phyloP scores from a whole-genome alignment of 2,888 invertebrate genomes.

The Lathronympha strigana region DNA sequence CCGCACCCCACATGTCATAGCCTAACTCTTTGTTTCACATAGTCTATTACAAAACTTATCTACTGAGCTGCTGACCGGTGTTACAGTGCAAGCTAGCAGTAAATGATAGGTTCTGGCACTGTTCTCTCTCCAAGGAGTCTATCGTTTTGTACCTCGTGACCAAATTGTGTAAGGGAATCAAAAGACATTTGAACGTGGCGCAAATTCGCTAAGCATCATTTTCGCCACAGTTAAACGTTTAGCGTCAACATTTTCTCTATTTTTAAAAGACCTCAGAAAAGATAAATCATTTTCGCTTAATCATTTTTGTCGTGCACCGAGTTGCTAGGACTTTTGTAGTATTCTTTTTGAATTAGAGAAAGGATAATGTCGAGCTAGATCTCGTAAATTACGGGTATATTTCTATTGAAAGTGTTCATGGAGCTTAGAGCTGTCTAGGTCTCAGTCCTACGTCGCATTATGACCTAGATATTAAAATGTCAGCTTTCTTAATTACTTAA shows the following conservation, averaged over 20 bases:
- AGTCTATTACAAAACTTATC: no score
- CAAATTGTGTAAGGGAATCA: no score
- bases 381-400: slow-evolving; percentile 34
- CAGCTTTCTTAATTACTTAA: no score
- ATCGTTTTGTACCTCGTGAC: no score
- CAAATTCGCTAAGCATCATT: slow-evolving; percentile 1
- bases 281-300: slow-evolving; percentile 30
- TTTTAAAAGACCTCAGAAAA: slow-evolving; percentile 12
- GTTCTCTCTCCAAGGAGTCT: no score
- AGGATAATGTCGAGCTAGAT: slow-evolving; percentile 13
- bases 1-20: no score
- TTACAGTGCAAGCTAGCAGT: no score
- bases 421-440: slow-evolving; percentile 38
- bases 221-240: slow-evolving; percentile 20
- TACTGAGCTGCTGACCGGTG: no score
- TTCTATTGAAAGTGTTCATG: slow-evolving; percentile 22
- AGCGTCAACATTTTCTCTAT: slow-evolving; percentile 23
- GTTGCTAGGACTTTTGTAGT: slow-evolving; percentile 21
- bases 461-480: background rate
- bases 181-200: background rate
- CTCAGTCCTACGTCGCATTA: slow-evolving; percentile 1
- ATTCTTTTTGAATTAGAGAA: slow-evolving; percentile 13
- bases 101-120: no score
- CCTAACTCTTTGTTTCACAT: no score
- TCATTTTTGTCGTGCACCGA: slow-evolving; percentile 17